Evolutionary conservation across 2,797 vertebrate genomes (phyloP).

Genomic region (Mormyrus proboscirostris): DNA sequence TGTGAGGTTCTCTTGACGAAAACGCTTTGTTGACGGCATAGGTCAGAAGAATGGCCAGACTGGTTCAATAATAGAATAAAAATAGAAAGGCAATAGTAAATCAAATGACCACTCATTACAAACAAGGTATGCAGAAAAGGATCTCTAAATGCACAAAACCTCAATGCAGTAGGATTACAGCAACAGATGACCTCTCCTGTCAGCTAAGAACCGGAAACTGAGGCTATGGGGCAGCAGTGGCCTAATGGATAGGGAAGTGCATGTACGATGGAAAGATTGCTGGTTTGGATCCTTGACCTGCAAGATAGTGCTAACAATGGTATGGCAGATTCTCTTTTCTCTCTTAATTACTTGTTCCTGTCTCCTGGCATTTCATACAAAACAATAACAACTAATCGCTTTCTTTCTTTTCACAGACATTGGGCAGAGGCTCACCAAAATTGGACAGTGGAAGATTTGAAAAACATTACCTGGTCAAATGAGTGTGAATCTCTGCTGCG

Average conservation of each 20-base stretch:
- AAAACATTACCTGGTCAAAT: background rate
- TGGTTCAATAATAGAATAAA: background rate
- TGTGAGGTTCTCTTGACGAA: background rate
- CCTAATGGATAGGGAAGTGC: background rate
- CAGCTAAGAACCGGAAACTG: background rate
- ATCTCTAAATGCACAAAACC: background rate
- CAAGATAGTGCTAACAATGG: background rate
- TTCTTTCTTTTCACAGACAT: background rate
- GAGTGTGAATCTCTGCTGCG: background rate
- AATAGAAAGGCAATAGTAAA: background rate
- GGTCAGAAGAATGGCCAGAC: background rate
- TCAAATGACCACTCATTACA: background rate
- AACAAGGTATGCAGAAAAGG: background rate
- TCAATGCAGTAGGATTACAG: background rate
- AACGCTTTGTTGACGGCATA: background rate
- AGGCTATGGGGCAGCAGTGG: background rate
- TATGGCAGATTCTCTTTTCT: conserved; percentile 99
- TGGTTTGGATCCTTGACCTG: background rate
- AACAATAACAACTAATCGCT: conserved; percentile 34
- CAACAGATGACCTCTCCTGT: background rate
- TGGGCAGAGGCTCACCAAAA: background rate
- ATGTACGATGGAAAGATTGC: background rate
- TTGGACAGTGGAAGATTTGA: background rate
- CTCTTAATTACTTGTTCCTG: conserved; percentile 99
- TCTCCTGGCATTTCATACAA: conserved; percentile 99